Evolutionary conservation across 2,113 vertebrate species (phyloP).

Genomic region (Neotoma lepida): DNA sequence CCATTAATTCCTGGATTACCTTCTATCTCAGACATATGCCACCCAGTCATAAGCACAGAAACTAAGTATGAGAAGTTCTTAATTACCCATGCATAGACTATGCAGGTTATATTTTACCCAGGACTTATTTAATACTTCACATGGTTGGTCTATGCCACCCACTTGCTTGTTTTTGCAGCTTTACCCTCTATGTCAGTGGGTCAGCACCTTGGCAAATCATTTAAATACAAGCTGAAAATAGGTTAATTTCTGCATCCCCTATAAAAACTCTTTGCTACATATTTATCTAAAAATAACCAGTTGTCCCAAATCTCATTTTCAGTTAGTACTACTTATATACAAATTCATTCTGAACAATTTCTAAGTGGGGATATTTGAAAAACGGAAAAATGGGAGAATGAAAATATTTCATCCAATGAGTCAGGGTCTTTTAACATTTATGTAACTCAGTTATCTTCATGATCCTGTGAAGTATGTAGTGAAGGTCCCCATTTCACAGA

Average conservation of each 20-base stretch:
- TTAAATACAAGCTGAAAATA: neutral
- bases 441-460: neutral
- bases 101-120: constrained; percentile 52
- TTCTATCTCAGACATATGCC: constrained; percentile 33
- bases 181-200: neutral
- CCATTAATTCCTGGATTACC: constrained; percentile 76
- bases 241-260: neutral
- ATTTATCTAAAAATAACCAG: constrained; percentile 21
- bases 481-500: constrained; percentile 15
- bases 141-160: neutral
- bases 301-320: neutral
- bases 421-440: neutral
- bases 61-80: constrained; percentile 62
- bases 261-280: neutral
- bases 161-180: neutral
- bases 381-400: neutral
- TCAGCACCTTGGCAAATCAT: neutral
- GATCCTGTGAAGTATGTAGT: neutral
- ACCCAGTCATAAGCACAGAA: constrained; percentile 56
- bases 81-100: constrained; percentile 64
- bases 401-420: neutral
- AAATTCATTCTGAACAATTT: neutral
- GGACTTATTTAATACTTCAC: neutral
- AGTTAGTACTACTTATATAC: neutral
- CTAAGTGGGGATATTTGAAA: neutral